Percentiles rank a stretch among this genome's conserved stretches.
Evolutionary conservation across 2,113 vertebrate genomes (phyloP).

Genomic region (Raphicerus campestris): DNA sequence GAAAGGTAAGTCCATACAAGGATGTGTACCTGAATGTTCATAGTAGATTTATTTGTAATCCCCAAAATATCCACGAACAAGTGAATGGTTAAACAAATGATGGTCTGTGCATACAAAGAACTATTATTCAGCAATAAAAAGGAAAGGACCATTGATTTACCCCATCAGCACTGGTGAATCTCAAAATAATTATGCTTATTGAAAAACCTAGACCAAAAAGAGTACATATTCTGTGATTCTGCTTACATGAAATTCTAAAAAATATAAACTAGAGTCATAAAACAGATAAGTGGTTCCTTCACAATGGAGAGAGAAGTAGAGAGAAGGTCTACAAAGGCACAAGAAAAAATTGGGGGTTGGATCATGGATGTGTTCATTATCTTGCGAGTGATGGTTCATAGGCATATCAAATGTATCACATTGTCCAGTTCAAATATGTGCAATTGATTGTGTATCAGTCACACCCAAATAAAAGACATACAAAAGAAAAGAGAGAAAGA

Average conservation of each 20-base stretch:
- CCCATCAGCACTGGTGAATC: background rate
- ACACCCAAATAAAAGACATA: background rate
- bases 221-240: background rate
- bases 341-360: background rate
- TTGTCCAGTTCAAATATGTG: background rate
- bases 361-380: background rate
- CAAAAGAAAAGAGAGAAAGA: background rate
- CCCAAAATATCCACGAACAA: background rate
- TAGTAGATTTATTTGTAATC: background rate
- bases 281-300: background rate
- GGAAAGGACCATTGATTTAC: background rate
- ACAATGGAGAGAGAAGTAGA: background rate
- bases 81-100: background rate
- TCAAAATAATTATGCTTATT: background rate
- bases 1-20: background rate
- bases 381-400: background rate
- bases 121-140: background rate
- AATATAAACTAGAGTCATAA: background rate
- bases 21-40: background rate
- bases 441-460: background rate
- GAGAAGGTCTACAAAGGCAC: background rate
- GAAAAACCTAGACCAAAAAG: background rate
- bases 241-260: background rate
- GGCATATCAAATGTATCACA: background rate
- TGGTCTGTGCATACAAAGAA: no score